These are phyloP conservation scores for Oncorhynchus gorbuscha DNA, from an alignment of 2,113 vertebrate genomes.

Conservation along the genomic window DNA sequence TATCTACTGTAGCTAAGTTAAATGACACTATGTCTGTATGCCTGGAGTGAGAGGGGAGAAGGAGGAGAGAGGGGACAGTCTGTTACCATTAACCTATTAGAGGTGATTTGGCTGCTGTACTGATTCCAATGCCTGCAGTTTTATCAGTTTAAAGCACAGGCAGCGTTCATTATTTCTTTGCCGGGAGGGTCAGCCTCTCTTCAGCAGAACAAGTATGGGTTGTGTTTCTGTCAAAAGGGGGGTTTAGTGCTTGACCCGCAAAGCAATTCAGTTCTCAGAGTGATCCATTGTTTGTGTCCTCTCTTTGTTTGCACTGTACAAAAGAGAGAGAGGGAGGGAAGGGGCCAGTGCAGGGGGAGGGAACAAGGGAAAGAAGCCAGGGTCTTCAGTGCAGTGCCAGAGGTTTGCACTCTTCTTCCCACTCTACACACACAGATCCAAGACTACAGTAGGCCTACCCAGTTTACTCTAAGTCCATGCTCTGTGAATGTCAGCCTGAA, in stretches of 20 bases:
- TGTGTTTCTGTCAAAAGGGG: slow-evolving; percentile 75
- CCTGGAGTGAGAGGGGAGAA: slow-evolving; percentile 62
- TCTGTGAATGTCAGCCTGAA: too few species aligned
- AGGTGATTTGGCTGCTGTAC: slow-evolving; percentile 68
- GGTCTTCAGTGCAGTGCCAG: slow-evolving; percentile 52
- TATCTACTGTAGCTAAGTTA: not conserved
- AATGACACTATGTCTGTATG: slow-evolving; percentile 30
- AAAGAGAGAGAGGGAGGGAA: slow-evolving; percentile 47
- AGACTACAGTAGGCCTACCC: not conserved
- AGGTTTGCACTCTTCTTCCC: slow-evolving; percentile 52
- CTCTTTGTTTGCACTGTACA: slow-evolving; percentile 75
- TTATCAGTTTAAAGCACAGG: slow-evolving; percentile 74
- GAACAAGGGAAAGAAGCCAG: slow-evolving; percentile 44
- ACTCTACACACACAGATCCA: slow-evolving; percentile 25
- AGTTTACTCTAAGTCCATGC: too few species aligned
- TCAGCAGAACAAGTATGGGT: slow-evolving; percentile 78
- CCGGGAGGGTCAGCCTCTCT: slow-evolving; percentile 75
- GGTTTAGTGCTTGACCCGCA: slow-evolving; percentile 75
- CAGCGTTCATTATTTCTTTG: slow-evolving; percentile 74
- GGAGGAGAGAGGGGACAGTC: slow-evolving; percentile 53
- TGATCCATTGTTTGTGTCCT: slow-evolving; percentile 75
- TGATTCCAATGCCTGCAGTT: slow-evolving; percentile 63
- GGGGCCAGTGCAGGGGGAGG: slow-evolving; percentile 63
- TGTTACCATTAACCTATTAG: slow-evolving; percentile 51
- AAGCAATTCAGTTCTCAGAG: slow-evolving; percentile 75